Conservation (phyloP, 2,113 vertebrate species). For the Stigmatopora nigra region DNA sequence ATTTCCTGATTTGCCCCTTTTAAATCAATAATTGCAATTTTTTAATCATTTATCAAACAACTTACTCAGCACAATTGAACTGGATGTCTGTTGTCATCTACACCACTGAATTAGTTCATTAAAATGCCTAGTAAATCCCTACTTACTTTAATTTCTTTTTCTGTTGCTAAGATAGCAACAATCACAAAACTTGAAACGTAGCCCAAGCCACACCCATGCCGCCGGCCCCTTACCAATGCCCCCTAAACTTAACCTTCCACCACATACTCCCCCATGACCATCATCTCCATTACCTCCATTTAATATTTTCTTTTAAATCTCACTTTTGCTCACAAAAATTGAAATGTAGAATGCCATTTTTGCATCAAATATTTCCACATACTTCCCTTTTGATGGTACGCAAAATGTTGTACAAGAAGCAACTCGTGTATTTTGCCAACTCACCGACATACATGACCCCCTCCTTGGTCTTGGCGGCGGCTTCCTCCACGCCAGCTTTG, state of each 20-base stretch:
- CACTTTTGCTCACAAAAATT: not conserved
- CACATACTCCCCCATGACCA: not conserved
- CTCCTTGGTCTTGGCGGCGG: constrained; percentile 92
- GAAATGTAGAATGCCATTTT: not conserved
- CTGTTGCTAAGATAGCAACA: not conserved
- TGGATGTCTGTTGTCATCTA: too few species aligned
- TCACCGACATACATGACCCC: constrained; percentile 84
- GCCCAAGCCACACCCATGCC: not conserved
- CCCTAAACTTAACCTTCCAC: not conserved
- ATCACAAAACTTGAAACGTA: not conserved
- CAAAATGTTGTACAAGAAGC: not conserved
- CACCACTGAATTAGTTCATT: too few species aligned
- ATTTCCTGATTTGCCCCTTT: too few species aligned
- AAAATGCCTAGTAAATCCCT: too few species aligned
- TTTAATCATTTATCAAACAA: too few species aligned
- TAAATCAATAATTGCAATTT: too few species aligned
- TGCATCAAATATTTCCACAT: not conserved
- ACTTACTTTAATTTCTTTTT: too few species aligned
- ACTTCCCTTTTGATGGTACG: not conserved
- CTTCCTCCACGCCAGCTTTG: constrained; percentile 90
- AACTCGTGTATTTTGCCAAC: constrained; percentile 6
- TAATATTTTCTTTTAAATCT: not conserved
- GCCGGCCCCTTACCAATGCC: too few species aligned
- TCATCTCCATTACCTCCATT: not conserved
- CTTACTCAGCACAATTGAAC: too few species aligned